Evolutionary conservation across 2,113 vertebrate genomes (phyloP), one percentile per base, ranked within the genome.

Genomic region (Halcyon malimbica): DNA sequence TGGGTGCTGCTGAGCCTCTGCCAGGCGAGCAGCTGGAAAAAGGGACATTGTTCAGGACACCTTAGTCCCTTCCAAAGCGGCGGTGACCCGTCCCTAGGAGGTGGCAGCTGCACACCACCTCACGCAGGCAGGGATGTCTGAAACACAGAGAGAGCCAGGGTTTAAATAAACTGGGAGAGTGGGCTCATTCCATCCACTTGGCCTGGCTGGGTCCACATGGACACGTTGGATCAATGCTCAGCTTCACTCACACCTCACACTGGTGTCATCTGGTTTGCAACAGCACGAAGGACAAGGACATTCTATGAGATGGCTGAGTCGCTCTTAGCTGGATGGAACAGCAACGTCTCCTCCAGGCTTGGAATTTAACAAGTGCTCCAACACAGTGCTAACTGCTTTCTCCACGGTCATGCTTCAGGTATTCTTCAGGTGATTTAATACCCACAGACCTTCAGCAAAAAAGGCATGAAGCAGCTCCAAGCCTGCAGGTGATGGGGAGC

Each of bases 191-290:
- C 39, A 26, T 11, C n/a, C 46, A 1, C 57, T 28, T 28, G 62
- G 83, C 56, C 57, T 74, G 0, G 0, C 39, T 29, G n/a, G 42
- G 70, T 71, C 48, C 53, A 60, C 1, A 2, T 6, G 59, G 65
- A 37, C 37, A 50, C 0, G 1, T 21, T 53, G 67, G 50, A 35
- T 37, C 71, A 31, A 9, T 0, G 6, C 46, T 37, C 0, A 0
- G 53, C 15, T 91, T 53, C 0, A 0, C 23, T 26, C 0, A 0
- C 0, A 0, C n/a, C 60, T 83, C 78, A 68, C 25, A 35, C 35
- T 0, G 0, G n/a, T 4, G 21, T 41, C 1, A 0, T 46, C 53
- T 29, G 42, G 59, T 33, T 73, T 57, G 74, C 60, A 57, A 5
- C 16, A 84, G 59, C 71, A 31, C 65, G 33, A 56, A 65, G 57